These are phyloP conservation scores for Diplolepis rosae DNA, from an alignment of 2,888 invertebrate species.

Conservation along the genomic window DNA sequence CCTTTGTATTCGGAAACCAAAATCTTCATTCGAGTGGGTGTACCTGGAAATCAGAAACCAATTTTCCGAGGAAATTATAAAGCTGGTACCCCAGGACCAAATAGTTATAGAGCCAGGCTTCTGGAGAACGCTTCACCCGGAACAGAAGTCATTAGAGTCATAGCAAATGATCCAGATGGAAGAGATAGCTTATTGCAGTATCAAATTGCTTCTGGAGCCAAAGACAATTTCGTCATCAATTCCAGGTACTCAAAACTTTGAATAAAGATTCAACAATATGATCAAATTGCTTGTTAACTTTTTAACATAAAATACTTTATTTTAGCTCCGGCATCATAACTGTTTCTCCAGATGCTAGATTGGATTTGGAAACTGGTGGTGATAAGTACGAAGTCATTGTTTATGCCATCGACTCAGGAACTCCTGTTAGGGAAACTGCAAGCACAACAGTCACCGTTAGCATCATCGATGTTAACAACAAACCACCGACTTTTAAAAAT, in stretches of 20 bases:
- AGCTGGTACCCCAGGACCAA: constrained; percentile 78
- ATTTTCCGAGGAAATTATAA: constrained; percentile 85
- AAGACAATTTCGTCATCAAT: constrained; percentile 86
- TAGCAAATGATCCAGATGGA: constrained; percentile 87
- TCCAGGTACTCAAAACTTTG: constrained; percentile 76
- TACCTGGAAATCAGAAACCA: constrained; percentile 87
- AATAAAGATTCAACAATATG: not conserved
- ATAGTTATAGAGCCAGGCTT: constrained; percentile 82
- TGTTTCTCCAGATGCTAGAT: constrained; percentile 82
- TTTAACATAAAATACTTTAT: constrained; percentile 19
- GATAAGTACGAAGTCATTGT: constrained; percentile 83
- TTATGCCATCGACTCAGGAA: constrained; percentile 84
- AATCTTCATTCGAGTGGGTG: constrained; percentile 83
- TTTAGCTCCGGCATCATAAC: constrained; percentile 81
- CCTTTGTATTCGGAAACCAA: constrained; percentile 80
- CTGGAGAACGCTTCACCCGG: constrained; percentile 83
- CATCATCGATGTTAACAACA: constrained; percentile 87
- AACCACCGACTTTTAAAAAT: constrained; percentile 84
- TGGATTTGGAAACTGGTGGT: constrained; percentile 82
- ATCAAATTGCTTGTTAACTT: too few species aligned
- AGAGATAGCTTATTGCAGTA: constrained; percentile 81
- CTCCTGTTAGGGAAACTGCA: constrained; percentile 85
- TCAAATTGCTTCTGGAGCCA: constrained; percentile 82
- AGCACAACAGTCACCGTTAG: constrained; percentile 84
- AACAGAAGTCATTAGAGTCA: constrained; percentile 81